Evolutionary conservation across 2,113 vertebrate species (phyloP), one percentile per base, ranked within the genome.

Genomic region (Eubucco bourcierii): DNA sequence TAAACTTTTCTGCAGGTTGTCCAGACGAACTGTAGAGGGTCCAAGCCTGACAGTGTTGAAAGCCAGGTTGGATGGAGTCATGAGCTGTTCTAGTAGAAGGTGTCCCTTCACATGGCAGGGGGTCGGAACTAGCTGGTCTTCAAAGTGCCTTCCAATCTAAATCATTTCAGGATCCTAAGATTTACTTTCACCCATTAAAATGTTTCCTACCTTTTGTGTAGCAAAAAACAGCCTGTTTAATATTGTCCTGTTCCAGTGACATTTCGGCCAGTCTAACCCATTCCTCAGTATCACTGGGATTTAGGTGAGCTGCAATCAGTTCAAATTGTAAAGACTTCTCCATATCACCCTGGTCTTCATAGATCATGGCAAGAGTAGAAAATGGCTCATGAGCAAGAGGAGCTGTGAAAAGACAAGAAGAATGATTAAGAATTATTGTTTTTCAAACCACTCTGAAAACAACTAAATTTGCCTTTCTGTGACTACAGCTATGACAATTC

Each of bases 281-380:
- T 87, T 99, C 99, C 88, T 99, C 99, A 0, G 98, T 99, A 95
- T 99, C 98, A 8, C 98, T 99, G 13, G 99, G 99, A 95, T 99
- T 99, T 81, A 99, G 98, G 90, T 99, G 99, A 71, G 99, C 99
- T 23, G 99, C 99, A 80, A 99, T 99, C 92, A 99, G 95, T 56
- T 99, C 99, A 86, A 99, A 99, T 96, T 99, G 99, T 53, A 99
- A 97, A 0, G 99, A 99, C 82, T 99, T 99, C 83, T 99, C 98
- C 98, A 98, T 98, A 94, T 99, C 99, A 12, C 98, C 98, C 61
- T 99, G 98, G 90, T 99, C 99, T 96, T 99, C 99, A 15, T 99
- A 99, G 96, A 99, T 99, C 99, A 99, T 99, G 52, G 99, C 99
- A 95, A 99, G 97, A 6, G 99, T 99, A 39, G 99, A 99, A 96